Evolutionary conservation across 2,797 vertebrate species (phyloP).

Genomic region (Microctenopoma lineatum): DNA sequence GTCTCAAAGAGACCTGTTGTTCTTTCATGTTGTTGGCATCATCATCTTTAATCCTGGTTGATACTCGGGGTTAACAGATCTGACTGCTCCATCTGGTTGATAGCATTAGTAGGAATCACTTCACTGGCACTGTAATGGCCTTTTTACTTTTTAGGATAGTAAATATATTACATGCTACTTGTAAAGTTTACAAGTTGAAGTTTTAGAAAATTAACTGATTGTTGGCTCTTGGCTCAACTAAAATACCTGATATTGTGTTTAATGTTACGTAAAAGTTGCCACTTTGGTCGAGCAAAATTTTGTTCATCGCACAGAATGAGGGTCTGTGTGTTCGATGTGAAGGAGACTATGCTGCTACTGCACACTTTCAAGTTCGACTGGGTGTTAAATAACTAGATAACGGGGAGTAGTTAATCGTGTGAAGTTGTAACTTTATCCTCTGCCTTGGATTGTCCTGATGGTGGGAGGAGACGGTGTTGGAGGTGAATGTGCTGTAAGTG

Average conservation of each 20-base stretch:
- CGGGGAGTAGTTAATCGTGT: conserved; percentile 81
- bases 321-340: conserved; percentile 58
- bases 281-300: conserved; percentile 18
- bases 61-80: neutral
- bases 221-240: conserved; percentile 3
- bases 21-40: neutral
- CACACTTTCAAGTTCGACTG: conserved; percentile 76
- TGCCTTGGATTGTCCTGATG: conserved; percentile 59
- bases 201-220: neutral
- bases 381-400: conserved; percentile 85
- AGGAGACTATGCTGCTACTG: conserved; percentile 54
- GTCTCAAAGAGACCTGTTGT: neutral
- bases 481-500: conserved; percentile 80
- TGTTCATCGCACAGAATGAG: conserved; percentile 60
- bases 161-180: too few relatives aligned
- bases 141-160: too few relatives aligned
- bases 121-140: too few relatives aligned
- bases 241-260: neutral
- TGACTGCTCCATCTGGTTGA: too few relatives aligned
- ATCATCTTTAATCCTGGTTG: neutral
- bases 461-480: conserved; percentile 63
- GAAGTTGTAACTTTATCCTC: conserved; percentile 78
- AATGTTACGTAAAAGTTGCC: conserved; percentile 11
- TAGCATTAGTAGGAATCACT: too few relatives aligned
- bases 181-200: neutral